Evolutionary conservation across 2,113 vertebrate genomes (phyloP), one percentile per base, ranked within the genome.

Genomic region (Chauna torquata): DNA sequence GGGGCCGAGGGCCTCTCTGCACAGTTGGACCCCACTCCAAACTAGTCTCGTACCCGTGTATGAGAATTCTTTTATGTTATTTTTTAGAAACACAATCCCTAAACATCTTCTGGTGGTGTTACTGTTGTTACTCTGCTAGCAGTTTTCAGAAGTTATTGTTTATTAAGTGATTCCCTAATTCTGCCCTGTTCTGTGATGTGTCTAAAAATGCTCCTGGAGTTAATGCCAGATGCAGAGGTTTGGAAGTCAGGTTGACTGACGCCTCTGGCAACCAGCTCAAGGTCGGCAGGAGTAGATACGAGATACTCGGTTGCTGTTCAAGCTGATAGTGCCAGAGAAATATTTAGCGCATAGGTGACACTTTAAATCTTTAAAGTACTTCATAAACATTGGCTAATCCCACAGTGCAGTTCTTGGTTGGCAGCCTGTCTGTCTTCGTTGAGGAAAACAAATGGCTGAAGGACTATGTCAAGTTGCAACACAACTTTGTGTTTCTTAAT

Each of bases 301-400:
- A 90, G 94, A 49, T 83, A 62, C 88, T 80, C 6, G 13, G 62
- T 59, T 75, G 95, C 95, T 81, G 45, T 57, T 93, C 8, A 12
- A 12, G 91, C 95, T 83, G 95, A 88, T 93, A 94, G 94, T 47
- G 91, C 90, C 62, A 34, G 88, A 27, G 90, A 86, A 90, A 69
- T 94, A 95, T 95, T 94, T 93, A 95, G 96, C 95, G 77, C 94
- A 52, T 82, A 93, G 94, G 96, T 93, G 96, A 93, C 94, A 86
- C 79, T 90, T 90, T 72, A 92, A 82, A 88, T 96, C 94, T 93
- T 86, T 92, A 85, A 94, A 95, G 94, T 85, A 44, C 95, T 95
- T 85, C 90, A 75, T 85, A 94, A 97, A 93, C 92, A 86, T 94
- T 36, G 90, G 85, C 90, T 95, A 90, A 96, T 95, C 94, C 95